These are phyloP conservation scores for Trachops cirrhosus DNA, from an alignment of 2,797 vertebrate species.

Conservation along the genomic window DNA sequence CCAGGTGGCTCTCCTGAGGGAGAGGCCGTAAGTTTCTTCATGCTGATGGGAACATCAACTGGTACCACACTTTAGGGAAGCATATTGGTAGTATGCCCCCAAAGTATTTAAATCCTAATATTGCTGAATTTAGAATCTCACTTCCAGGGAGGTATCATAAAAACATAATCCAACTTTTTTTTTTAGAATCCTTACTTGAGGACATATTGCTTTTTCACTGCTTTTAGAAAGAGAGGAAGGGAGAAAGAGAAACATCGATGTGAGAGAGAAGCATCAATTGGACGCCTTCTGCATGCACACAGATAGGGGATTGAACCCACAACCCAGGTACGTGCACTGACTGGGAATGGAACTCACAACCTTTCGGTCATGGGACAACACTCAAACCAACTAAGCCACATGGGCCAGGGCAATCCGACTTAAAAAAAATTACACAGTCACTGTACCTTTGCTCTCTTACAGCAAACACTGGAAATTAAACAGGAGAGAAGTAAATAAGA, in stretches of 20 bases:
- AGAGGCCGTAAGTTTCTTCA: not conserved
- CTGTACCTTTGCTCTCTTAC: not conserved
- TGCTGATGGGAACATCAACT: not conserved
- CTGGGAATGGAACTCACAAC: no score
- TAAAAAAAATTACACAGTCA: not conserved
- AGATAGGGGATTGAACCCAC: no score
- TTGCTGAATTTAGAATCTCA: not conserved
- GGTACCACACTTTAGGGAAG: not conserved
- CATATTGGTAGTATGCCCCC: not conserved
- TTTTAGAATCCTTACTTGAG: no score
- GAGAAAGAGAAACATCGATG: no score
- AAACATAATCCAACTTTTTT: not conserved
- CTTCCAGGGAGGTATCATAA: not conserved
- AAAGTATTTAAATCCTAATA: not conserved
- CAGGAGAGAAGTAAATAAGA: not conserved
- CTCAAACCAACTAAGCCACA: no score
- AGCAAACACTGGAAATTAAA: not conserved
- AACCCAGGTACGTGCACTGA: no score
- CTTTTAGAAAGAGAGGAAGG: no score
- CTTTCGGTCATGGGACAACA: no score
- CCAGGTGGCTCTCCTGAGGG: not conserved
- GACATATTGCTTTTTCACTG: no score
- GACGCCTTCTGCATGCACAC: no score
- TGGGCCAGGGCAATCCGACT: not conserved
- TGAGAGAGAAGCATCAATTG: no score